Evolutionary conservation across 2,888 invertebrate genomes (phyloP), one percentile per base, ranked within the genome.

Genomic region (Lycocerus yunnanus): DNA sequence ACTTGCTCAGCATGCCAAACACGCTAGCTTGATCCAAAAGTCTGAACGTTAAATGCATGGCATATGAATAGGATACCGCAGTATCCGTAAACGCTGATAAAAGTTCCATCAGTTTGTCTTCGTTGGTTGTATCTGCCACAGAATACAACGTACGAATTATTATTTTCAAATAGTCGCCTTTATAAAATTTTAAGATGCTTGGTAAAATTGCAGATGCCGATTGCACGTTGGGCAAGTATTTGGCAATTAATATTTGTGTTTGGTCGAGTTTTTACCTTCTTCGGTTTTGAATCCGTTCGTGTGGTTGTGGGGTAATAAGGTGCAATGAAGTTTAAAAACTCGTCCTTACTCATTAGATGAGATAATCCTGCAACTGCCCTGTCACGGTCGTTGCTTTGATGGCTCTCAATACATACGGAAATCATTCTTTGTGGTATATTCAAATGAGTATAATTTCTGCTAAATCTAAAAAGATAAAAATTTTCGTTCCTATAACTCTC

Each of bases 51-150:
- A 78, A 43, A 60, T 66, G 68, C 8, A 77, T 66, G 10, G 71
- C 70, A 65, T 76, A 76, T 71, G 66, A 10, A 77, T 58, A n/a
- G 1, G 76, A 76, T 18, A 76, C 71, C 6, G 73, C 60, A 8
- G 59, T 61, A 27, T 71, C 18, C 6, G 13, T 43, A 16, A 78
- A 63, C 61, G 58, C 18, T 14, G 15, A 10, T 3, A 78, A 66
- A 58, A 76, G 67, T 6, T 11, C 13, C 1, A 18, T 11, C 11
- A 77, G 20, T 69, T 73, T 67, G 18, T 63, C 27, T 71, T 78
- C 78, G 10, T 72, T 72, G 10, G 73, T 60, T 11, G 70, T 60
- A 15, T 66, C 59, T 13, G 58, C 68, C 3, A 71, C 21, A 2
- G 68, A 69, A 24, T 74, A 75, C 14, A 78, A 59, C 8, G 78